Conservation (phyloP, 2,888 invertebrate genomes). For the Adelognathus sp. region DNA sequence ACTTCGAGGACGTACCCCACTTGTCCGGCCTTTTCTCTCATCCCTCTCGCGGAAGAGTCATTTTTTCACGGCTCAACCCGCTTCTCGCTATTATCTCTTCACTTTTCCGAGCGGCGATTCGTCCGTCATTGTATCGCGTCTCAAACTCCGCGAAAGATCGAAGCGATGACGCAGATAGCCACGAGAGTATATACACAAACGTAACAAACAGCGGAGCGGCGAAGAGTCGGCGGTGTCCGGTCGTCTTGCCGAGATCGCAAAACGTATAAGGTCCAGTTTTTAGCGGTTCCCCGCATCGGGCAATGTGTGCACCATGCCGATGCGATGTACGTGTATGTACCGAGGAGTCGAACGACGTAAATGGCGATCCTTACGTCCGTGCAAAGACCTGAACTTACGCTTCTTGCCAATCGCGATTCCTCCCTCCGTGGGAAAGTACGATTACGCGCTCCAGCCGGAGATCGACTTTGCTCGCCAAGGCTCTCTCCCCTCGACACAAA, state of each 20-base stretch:
- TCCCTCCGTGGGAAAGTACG: slow-evolving; percentile 63
- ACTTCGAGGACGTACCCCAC: slow-evolving; percentile 13
- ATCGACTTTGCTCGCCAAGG: neutral
- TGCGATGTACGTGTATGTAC: slow-evolving; percentile 8
- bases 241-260: slow-evolving; percentile 39
- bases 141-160: neutral
- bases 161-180: neutral
- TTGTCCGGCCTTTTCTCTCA: slow-evolving; percentile 4
- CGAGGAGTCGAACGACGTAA: slow-evolving; percentile 47
- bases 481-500: neutral
- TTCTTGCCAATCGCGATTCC: slow-evolving; percentile 62
- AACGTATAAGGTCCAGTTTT: slow-evolving; percentile 58
- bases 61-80: no score
- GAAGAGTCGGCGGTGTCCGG: slow-evolving; percentile 3
- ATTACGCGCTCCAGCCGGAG: slow-evolving; percentile 21
- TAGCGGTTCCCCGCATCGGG: slow-evolving; percentile 54
- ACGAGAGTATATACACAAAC: neutral
- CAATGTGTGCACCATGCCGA: slow-evolving; percentile 18
- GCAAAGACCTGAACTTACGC: slow-evolving; percentile 30
- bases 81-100: slow-evolving; percentile 47
- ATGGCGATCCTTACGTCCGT: slow-evolving; percentile 55
- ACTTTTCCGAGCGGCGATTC: neutral
- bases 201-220: neutral
- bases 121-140: neutral
- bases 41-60: slow-evolving; percentile 9